Percentiles rank a stretch among this genome's conserved stretches.
Evolutionary conservation across 2,797 vertebrate species (phyloP).

Genomic region (Scyliorhinus canicula): DNA sequence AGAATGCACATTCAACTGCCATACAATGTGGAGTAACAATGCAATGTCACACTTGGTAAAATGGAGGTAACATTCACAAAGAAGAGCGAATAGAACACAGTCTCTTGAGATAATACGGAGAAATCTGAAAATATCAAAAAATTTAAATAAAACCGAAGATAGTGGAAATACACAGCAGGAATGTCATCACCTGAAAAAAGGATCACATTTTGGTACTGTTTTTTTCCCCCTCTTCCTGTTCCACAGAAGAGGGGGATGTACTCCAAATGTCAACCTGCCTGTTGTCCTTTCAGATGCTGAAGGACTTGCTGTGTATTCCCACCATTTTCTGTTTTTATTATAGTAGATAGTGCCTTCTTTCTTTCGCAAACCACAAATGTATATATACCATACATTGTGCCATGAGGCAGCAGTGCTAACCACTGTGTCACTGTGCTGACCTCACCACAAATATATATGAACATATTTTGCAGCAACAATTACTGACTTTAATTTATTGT

Average conservation of each 20-base stretch:
- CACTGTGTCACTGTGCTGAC: too few species aligned
- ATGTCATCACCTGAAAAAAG: too few species aligned
- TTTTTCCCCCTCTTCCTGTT: not conserved
- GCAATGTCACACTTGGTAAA: too few species aligned
- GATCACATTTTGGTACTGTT: not conserved
- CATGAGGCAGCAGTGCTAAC: too few species aligned
- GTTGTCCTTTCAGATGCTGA: not conserved
- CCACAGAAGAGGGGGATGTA: not conserved
- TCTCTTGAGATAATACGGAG: not conserved
- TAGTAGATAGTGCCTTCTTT: not conserved
- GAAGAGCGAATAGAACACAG: not conserved
- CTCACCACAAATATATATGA: not conserved
- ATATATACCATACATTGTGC: too few species aligned
- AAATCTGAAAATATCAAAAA: not conserved
- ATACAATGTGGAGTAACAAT: too few species aligned
- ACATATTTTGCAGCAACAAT: not conserved
- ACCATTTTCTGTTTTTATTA: not conserved
- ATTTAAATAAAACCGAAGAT: not conserved
- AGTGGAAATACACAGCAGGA: not conserved
- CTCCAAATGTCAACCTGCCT: not conserved
- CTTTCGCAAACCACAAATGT: not conserved
- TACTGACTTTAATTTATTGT: not conserved
- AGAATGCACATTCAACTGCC: too few species aligned
- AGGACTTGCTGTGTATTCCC: not conserved
- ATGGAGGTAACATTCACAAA: too few species aligned